These are phyloP conservation scores for Pipra filicauda DNA, from an alignment of 2,113 vertebrate genomes.

Conservation along the genomic window DNA sequence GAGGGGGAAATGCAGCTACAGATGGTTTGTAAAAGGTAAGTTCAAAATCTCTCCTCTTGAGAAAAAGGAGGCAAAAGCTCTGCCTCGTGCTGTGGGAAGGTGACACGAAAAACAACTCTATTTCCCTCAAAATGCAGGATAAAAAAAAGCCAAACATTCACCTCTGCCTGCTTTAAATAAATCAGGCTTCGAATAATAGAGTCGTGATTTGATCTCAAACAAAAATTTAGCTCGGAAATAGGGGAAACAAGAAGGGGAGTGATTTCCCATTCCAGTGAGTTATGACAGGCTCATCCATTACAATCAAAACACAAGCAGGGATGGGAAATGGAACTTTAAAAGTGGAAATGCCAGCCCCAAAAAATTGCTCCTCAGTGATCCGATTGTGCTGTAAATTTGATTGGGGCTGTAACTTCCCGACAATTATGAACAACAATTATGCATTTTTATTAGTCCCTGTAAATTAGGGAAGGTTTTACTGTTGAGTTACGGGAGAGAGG, in stretches of 20 bases:
- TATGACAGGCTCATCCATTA: not conserved
- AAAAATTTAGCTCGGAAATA: not conserved
- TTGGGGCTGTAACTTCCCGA: not conserved
- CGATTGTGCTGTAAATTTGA: not conserved
- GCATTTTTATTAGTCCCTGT: not conserved
- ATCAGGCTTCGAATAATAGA: not conserved
- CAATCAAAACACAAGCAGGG: not conserved
- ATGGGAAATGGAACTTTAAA: not conserved
- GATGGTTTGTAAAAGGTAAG: not conserved
- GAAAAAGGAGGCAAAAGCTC: not conserved
- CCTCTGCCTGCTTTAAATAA: not conserved
- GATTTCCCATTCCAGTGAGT: not conserved
- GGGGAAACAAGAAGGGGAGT: not conserved
- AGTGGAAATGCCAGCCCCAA: not conserved
- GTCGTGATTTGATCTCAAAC: not conserved
- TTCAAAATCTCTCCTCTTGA: not conserved
- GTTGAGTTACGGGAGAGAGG: not conserved
- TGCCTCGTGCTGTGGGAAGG: not conserved
- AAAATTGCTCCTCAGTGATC: not conserved
- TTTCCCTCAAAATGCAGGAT: not conserved
- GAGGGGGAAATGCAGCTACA: not conserved
- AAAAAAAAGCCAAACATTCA: not conserved
- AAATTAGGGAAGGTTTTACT: not conserved
- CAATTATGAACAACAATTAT: not conserved
- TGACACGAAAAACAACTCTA: accelerated